Base-by-base conservation (phyloP, 2,888 invertebrate genomes). In the Eupithecia vulgata region DNA sequence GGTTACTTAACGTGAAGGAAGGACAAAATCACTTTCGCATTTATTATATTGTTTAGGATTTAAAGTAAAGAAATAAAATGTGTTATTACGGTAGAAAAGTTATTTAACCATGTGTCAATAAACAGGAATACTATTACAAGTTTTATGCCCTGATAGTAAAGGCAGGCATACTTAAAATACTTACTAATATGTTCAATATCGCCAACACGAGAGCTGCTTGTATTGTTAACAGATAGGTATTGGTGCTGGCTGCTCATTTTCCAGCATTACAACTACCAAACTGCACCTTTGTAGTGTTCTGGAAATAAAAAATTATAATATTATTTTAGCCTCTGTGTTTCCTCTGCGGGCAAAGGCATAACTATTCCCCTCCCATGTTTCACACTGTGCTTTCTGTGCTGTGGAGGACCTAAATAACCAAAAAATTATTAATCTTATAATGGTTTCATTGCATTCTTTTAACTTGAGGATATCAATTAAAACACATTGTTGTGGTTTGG, bases 111-210 rank as follows among this genome's bases (percentile, higher is more conserved):
- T n/a, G 45, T n/a, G 17, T 45, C n/a, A n/a, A 5, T 40, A 45
- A 6, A 17, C 5, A 17, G 0, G 17, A 7, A n/a, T 45, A 17
- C 8, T 42, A 42, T 5, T n/a, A 45, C n/a, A n/a, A 45, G 7
- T 45, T 45, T 15, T 42, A 17, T 45, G 17, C 1, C n/a, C 10
- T 10, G 12, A 25, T 57, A 12, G 48, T 61, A n/a, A n/a, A 48
- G n/a, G 48, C 48, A 21, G 10, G n/a, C 15, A 30, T 13, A 15
- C 21, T 21, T 21, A 17, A n/a, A 52, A 42, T 68, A 78, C 93
- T 89, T 80, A 95, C 95, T 95, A 80, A 95, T 95, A 81, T 96
- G 93, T 85, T 95, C 95, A 84, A 96, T 95, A 84, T 95, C 95
- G 76, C 95, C 95, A 52, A 95, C 91, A 71, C 95, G 90, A 71